Evolutionary conservation across 2,888 invertebrate species (phyloP), one percentile per base, ranked within the genome.

Genomic region (Melinaea menophilus): DNA sequence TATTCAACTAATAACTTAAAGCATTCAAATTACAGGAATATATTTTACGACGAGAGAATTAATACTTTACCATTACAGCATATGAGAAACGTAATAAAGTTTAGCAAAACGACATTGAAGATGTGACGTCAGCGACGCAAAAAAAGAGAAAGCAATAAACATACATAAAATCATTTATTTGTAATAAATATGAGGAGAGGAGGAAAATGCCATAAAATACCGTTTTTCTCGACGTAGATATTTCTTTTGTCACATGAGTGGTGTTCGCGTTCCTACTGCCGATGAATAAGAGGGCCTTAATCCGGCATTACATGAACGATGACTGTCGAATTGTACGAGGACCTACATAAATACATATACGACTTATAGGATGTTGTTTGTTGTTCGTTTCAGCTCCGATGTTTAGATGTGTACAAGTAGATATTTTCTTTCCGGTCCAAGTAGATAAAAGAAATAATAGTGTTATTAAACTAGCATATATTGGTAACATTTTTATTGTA

Each of bases 271-370:
- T 80, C 79, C 67, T 74, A 58, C 63, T 59, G 62, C 64, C 75
- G 74, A 76, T 76, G 78, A 78, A 80, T 78, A 76, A 81, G 79
- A 79, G 78, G 77, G 74, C 75, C 80, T 80, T 83, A 84, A 79
- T 84, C 78, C 78, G 79, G 83, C 79, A 85, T 86, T 83, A 78
- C 76, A 75, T 75, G 82, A 82, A 80, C 85, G 81, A 86, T 84
- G 79, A 78, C 77, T 79, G 77, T 71, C 73, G 73, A 76, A 77
- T 75, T 77, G 76, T 72, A 71, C 59, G 67, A 69, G 70, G 73
- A 74, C 73, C 66, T 69, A 72, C 65, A 71, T 69, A 69, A 67
- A 66, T 71, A 70, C 63, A 64, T 65, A 58, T 60, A 56, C 55
- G 63, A 63, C 56, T 65, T 59, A 67, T 59, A 56, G 62, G 55